phyloP scores from a whole-genome alignment of 2,888 invertebrate species.

The Cheilosia impressa region DNA sequence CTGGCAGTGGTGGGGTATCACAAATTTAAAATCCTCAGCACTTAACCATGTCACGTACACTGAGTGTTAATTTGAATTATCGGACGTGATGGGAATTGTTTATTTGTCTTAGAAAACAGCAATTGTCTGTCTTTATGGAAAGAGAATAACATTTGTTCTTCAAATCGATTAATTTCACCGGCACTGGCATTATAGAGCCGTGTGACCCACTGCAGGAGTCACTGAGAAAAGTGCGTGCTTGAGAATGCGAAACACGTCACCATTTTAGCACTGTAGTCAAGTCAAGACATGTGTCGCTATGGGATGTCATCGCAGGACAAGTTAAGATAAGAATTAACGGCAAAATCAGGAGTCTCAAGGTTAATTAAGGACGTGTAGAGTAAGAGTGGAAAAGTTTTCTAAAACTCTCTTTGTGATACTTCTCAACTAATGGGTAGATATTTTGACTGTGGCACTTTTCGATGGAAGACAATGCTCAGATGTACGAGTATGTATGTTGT shows the following conservation, averaged over 20 bases:
- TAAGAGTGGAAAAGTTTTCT: too few species aligned
- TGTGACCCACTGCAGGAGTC: constrained; percentile 15
- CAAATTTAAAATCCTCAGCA: constrained; percentile 70
- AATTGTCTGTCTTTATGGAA: constrained; percentile 27
- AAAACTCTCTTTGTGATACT: too few species aligned
- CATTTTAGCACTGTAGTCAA: constrained; percentile 46
- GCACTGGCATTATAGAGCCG: constrained; percentile 33
- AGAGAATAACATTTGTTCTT: constrained; percentile 23
- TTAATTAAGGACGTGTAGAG: constrained; percentile 41
- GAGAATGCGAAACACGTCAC: constrained; percentile 60
- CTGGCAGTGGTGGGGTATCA: neutral
- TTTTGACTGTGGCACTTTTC: too few species aligned
- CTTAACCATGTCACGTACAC: constrained; percentile 74
- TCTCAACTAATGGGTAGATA: too few species aligned
- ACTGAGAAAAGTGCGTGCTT: constrained; percentile 5
- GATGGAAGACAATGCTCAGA: too few species aligned
- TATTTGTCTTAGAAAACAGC: constrained; percentile 30
- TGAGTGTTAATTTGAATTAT: constrained; percentile 82
- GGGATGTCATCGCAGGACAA: constrained; percentile 32
- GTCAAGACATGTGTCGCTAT: constrained; percentile 32
- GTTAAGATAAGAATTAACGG: constrained; percentile 21
- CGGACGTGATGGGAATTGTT: constrained; percentile 79
- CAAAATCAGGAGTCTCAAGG: constrained; percentile 21
- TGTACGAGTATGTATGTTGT: too few species aligned
- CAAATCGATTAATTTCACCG: constrained; percentile 61